phyloP scores from a whole-genome alignment of 2,888 invertebrate genomes.

The Drosophila paucipuncta region DNA sequence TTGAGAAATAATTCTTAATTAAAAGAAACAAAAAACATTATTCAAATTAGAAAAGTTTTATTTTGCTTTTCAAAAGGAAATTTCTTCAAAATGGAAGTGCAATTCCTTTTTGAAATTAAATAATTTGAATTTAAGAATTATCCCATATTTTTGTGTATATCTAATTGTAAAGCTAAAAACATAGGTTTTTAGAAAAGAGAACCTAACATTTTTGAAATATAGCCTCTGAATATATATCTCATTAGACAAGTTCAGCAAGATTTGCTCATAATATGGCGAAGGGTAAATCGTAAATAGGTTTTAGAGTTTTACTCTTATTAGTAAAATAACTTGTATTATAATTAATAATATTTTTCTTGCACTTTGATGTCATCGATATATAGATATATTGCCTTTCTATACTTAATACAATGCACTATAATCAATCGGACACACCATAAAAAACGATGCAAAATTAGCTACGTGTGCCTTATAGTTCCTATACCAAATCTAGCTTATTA shows the following conservation, averaged over 20 bases:
- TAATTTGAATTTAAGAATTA: too few relatives aligned
- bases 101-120: too few relatives aligned
- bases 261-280: not conserved
- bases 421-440: not conserved
- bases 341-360: not conserved
- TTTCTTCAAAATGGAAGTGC: not conserved
- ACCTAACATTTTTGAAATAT: not conserved
- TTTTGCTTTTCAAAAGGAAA: not conserved
- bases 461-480: not conserved
- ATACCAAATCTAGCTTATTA: not conserved
- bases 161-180: too few relatives aligned
- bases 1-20: not conserved
- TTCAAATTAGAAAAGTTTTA: not conserved
- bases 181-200: too few relatives aligned
- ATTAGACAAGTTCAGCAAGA: not conserved
- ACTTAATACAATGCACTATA: not conserved
- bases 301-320: not conserved
- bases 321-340: not conserved
- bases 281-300: not conserved
- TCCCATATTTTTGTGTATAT: too few relatives aligned
- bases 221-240: not conserved
- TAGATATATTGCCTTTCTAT: not conserved
- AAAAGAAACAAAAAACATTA: rapidly evolving
- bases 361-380: not conserved
- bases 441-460: too few relatives aligned